Conservation (phyloP, 2,888 invertebrate genomes). For the Cantharis nigra region DNA sequence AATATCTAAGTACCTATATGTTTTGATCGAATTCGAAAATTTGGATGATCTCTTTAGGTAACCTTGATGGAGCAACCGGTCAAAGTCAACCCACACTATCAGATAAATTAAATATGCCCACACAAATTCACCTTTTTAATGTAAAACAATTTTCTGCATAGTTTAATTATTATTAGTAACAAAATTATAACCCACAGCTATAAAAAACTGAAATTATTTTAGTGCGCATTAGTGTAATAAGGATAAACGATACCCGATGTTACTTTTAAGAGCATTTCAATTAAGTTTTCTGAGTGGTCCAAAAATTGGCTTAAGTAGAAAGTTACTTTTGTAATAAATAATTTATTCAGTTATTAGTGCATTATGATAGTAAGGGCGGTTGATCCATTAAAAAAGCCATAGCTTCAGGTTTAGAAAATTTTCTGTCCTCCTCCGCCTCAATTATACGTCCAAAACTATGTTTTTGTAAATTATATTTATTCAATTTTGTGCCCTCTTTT, state of each 20-base stretch:
- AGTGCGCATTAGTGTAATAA: neutral
- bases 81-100: neutral
- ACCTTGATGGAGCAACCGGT: neutral
- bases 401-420: no score
- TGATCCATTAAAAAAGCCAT: no score
- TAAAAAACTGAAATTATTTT: neutral
- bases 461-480: no score
- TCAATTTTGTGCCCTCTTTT: no score
- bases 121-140: neutral
- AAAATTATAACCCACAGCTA: neutral
- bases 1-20: neutral
- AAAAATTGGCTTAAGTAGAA: neutral
- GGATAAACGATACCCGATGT: neutral
- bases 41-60: neutral
- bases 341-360: neutral
- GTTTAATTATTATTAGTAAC: neutral
- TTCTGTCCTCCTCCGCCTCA: no score
- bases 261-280: neutral
- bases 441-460: no score
- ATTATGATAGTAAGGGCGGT: neutral
- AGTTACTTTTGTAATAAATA: neutral
- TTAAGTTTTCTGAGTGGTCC: neutral
- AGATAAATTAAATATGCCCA: slow-evolving; percentile 2
- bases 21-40: neutral
- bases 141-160: neutral